A percentile compares a stretch with the other conserved stretches of the same genome.
These are phyloP conservation scores for Chymomyza amoena DNA, from an alignment of 2,888 invertebrate genomes.

Conservation along the genomic window DNA sequence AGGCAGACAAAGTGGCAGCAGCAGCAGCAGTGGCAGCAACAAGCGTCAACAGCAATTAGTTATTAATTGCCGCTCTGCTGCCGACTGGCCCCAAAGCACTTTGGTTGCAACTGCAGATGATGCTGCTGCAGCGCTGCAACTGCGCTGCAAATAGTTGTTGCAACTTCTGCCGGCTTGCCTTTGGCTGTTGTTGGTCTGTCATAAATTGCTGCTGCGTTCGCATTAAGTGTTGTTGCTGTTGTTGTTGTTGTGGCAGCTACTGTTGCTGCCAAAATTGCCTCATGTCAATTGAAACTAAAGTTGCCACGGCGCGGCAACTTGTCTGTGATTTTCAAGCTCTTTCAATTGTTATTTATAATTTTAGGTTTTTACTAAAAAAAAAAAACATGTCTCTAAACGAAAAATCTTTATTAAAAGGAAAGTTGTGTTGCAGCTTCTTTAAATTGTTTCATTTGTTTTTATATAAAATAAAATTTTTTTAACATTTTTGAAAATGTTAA, in stretches of 20 bases:
- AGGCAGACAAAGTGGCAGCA: constrained; percentile 43
- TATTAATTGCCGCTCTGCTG: constrained; percentile 58
- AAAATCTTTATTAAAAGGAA: not conserved
- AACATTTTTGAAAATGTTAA: no score
- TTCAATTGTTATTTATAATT: not conserved
- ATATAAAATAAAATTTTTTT: no score
- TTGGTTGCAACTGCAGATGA: not conserved
- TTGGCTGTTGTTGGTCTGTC: constrained; percentile 33
- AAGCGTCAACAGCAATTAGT: constrained; percentile 54
- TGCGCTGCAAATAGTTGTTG: constrained; percentile 37
- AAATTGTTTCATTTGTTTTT: not conserved
- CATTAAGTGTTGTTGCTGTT: constrained; percentile 1
- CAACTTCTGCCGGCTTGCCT: constrained; percentile 38
- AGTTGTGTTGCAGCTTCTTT: not conserved
- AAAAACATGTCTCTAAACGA: not conserved
- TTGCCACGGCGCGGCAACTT: not conserved
- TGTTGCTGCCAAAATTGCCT: constrained; percentile 28
- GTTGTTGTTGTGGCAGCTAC: constrained; percentile 8
- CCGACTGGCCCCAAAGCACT: not conserved
- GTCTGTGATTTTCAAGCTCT: not conserved
- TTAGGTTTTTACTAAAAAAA: constrained; percentile 1
- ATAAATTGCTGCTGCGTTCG: constrained; percentile 46
- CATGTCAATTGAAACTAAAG: not conserved
- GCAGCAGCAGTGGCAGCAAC: constrained; percentile 29
- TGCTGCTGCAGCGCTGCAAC: constrained; percentile 20